Evolutionary conservation across 2,113 vertebrate species (phyloP).

Genomic region (Hippocampus abdominalis): DNA sequence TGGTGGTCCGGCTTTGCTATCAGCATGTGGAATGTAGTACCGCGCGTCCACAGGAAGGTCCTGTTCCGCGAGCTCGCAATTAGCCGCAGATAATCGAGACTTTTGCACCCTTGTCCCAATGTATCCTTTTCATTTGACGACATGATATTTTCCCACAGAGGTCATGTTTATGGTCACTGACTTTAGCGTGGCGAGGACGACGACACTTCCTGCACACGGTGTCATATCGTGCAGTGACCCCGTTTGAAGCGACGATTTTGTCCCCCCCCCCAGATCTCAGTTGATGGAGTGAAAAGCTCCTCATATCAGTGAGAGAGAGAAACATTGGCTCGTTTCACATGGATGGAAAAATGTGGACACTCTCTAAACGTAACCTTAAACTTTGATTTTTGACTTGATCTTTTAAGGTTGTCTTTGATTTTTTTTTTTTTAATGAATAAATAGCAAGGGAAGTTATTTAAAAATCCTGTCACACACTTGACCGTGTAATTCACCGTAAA

Average conservation of each 20-base stretch:
- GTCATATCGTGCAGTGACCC: conserved; percentile 64
- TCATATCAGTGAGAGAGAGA: not conserved
- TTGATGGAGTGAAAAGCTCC: not conserved
- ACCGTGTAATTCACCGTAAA: no score
- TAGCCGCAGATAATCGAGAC: conserved; percentile 71
- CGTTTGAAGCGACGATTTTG: conserved; percentile 44
- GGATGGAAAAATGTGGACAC: not conserved
- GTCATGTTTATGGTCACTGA: conserved; percentile 69
- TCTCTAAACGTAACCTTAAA: not conserved
- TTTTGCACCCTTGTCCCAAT: conserved; percentile 51
- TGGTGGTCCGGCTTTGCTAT: conserved; percentile 74
- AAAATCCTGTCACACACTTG: no score
- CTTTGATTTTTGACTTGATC: no score
- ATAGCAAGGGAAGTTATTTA: no score
- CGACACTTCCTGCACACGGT: conserved; percentile 39
- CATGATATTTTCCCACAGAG: conserved; percentile 67
- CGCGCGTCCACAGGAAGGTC: conserved; percentile 47
- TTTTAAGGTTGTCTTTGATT: no score
- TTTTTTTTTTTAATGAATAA: no score
- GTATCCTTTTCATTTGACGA: conserved; percentile 64
- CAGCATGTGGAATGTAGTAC: conserved; percentile 70
- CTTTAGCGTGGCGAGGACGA: not conserved
- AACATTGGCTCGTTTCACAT: not conserved
- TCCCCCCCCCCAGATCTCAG: conserved; percentile 31
- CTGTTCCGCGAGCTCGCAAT: conserved; percentile 65